These are phyloP conservation scores for Tragelaphus imberbis DNA, from an alignment of 2,113 vertebrate species.

Conservation along the genomic window DNA sequence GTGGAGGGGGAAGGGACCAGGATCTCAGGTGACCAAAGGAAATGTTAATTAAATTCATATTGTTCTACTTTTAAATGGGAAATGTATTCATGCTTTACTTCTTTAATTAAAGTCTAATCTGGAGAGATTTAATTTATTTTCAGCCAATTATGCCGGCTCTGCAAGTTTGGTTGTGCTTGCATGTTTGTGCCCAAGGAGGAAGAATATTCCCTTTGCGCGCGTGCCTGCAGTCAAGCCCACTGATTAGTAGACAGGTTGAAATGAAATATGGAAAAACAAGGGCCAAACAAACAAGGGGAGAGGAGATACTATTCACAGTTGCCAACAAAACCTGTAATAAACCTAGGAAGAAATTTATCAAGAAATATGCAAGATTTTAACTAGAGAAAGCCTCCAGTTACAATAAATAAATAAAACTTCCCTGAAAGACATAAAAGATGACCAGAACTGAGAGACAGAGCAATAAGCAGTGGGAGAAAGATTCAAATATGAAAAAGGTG, in stretches of 20 bases:
- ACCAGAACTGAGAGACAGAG: not conserved
- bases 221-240: not conserved
- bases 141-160: not conserved
- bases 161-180: not conserved
- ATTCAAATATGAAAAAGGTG: not conserved
- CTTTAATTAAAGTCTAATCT: constrained; percentile 51
- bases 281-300: not conserved
- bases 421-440: not conserved
- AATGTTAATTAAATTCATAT: not conserved
- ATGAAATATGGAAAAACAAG: not conserved
- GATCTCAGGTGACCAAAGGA: not conserved
- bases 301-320: not conserved
- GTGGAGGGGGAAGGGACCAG: not conserved
- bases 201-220: not conserved
- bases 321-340: not conserved
- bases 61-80: constrained; percentile 5
- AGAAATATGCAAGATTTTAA: not conserved
- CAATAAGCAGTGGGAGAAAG: not conserved
- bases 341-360: not conserved
- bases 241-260: constrained; percentile 21
- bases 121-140: constrained; percentile 41
- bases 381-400: not conserved
- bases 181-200: not conserved
- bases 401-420: not conserved
- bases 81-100: constrained; percentile 25